Percentiles rank a stretch among this genome's conserved stretches.
Conservation (phyloP, 2,113 vertebrate genomes). For the Aleadryas rufinucha region DNA sequence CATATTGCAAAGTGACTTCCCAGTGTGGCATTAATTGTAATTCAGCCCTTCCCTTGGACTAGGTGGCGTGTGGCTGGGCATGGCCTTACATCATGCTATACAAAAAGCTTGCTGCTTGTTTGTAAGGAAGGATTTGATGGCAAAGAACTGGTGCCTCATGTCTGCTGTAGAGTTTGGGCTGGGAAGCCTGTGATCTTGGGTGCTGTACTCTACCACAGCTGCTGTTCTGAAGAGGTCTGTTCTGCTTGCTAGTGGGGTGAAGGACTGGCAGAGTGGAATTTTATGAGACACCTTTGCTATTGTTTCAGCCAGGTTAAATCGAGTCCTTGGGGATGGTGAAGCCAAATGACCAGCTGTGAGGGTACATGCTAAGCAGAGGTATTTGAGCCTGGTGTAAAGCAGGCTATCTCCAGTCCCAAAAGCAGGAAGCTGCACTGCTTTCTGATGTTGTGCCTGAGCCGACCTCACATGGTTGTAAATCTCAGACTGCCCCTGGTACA, state of each 20-base stretch:
- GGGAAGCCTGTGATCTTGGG: background rate
- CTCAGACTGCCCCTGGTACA: accelerated
- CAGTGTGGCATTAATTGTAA: background rate
- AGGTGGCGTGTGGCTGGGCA: background rate
- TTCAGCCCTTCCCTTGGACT: background rate
- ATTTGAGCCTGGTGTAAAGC: background rate
- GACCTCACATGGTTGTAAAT: accelerated
- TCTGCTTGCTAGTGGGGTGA: background rate
- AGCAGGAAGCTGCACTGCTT: background rate
- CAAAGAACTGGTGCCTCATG: background rate
- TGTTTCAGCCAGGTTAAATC: background rate
- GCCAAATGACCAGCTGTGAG: background rate
- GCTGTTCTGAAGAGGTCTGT: background rate
- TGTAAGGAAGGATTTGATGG: background rate
- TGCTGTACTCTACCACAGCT: background rate
- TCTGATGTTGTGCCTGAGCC: background rate
- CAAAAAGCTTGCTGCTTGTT: background rate
- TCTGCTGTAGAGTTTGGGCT: background rate
- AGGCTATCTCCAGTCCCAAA: background rate
- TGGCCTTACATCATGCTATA: background rate
- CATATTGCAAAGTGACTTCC: conserved; percentile 9
- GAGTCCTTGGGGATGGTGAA: background rate
- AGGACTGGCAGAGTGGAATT: background rate
- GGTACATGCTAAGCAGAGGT: background rate
- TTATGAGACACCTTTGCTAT: background rate